Percentiles rank a stretch among this genome's conserved stretches.
Conservation (phyloP, 2,113 vertebrate species). For the Caranx ignobilis region DNA sequence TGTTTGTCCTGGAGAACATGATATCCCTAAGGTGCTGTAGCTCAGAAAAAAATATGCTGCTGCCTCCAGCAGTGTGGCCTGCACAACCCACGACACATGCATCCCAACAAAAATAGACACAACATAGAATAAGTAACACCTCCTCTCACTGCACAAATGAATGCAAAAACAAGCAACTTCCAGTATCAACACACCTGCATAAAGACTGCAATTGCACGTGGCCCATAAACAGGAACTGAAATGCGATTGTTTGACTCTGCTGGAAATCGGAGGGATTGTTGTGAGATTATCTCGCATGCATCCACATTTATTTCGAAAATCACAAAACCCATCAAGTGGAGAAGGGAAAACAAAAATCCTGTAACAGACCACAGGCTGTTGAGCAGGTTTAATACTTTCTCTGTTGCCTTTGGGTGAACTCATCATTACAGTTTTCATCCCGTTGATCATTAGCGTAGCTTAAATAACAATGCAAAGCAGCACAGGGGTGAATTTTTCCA, state of each 20-base stretch:
- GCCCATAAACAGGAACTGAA: too few species aligned
- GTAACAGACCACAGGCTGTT: slow-evolving; percentile 26
- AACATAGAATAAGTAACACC: neutral
- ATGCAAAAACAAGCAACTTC: neutral
- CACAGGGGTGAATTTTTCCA: slow-evolving; percentile 23
- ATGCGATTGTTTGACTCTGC: too few species aligned
- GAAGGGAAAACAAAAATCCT: neutral
- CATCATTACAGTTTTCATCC: slow-evolving; percentile 23
- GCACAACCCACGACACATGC: neutral
- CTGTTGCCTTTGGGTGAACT: slow-evolving; percentile 34
- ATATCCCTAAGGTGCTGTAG: slow-evolving; percentile 50
- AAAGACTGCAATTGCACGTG: neutral
- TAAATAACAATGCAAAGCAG: slow-evolving; percentile 47
- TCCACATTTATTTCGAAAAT: slow-evolving; percentile 22
- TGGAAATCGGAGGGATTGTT: too few species aligned
- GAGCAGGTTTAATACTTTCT: slow-evolving; percentile 48
- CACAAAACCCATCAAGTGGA: neutral
- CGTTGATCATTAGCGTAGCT: slow-evolving; percentile 51
- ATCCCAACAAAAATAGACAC: neutral
- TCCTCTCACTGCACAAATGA: neutral
- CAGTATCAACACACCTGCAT: neutral
- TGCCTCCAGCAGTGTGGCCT: slow-evolving; percentile 56
- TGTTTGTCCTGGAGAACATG: slow-evolving; percentile 46
- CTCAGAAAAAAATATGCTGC: slow-evolving; percentile 42
- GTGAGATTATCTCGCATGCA: neutral